Percentiles rank a stretch among this genome's conserved stretches.
These are phyloP conservation scores for Ephialtes manifestator DNA, from an alignment of 2,888 invertebrate genomes.

Conservation along the genomic window DNA sequence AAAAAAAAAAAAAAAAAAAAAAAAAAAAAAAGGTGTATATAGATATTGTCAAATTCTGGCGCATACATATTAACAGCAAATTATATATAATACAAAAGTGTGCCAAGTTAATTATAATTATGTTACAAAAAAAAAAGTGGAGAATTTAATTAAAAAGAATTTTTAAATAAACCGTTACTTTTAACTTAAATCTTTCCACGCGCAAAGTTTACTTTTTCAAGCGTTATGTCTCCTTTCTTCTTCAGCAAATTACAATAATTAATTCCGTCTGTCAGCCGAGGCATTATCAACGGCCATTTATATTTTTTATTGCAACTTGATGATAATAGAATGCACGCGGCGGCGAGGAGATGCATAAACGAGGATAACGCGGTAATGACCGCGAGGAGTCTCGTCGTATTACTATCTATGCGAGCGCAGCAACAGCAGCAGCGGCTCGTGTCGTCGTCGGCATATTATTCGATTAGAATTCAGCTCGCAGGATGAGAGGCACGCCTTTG, in stretches of 20 bases:
- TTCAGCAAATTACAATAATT: background rate
- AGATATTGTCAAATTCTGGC: too few relatives aligned
- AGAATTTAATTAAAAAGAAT: background rate
- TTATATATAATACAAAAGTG: background rate
- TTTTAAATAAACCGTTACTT: background rate
- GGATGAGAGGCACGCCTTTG: slow-evolving; percentile 60
- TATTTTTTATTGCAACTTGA: slow-evolving; percentile 36
- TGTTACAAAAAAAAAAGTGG: background rate
- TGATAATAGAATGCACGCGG: slow-evolving; percentile 47
- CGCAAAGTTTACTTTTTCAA: background rate
- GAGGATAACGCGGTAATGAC: slow-evolving; percentile 62
- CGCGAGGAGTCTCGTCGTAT: slow-evolving; percentile 45
- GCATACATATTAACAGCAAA: background rate
- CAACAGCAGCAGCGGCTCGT: slow-evolving; percentile 28
- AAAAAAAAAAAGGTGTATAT: too few relatives aligned
- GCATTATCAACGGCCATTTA: slow-evolving; percentile 20
- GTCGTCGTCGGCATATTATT: slow-evolving; percentile 55
- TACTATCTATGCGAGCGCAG: slow-evolving; percentile 18
- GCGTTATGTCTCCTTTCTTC: background rate
- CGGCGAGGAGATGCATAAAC: slow-evolving; percentile 43
- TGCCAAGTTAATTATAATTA: background rate
- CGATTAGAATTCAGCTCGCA: slow-evolving; percentile 68
- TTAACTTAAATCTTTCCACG: background rate
- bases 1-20: background rate
- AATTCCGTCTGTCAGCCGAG: background rate